phyloP scores from a whole-genome alignment of 2,113 vertebrate species.

The Xiphophorus hellerii region DNA sequence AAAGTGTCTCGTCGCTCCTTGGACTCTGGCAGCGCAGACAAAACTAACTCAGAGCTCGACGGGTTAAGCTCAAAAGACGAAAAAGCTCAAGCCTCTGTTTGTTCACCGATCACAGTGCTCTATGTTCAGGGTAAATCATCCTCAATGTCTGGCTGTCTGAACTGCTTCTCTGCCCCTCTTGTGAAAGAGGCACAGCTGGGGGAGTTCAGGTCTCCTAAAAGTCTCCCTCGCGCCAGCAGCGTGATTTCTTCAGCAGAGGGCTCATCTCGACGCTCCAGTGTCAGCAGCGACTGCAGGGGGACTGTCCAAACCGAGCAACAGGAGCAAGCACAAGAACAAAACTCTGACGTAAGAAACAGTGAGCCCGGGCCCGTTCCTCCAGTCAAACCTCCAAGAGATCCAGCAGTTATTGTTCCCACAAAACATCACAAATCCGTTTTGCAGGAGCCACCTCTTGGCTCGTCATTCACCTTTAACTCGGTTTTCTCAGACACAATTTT shows the following conservation, averaged over 20 bases:
- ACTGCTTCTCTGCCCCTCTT: constrained; percentile 77
- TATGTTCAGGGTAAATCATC: constrained; percentile 83
- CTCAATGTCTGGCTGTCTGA: constrained; percentile 83
- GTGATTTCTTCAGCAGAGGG: constrained; percentile 93
- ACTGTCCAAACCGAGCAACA: constrained; percentile 75
- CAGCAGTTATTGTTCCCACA: constrained; percentile 15
- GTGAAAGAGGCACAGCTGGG: constrained; percentile 78
- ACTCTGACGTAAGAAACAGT: constrained; percentile 46
- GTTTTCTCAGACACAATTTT: constrained; percentile 73
- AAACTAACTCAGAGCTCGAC: constrained; percentile 74
- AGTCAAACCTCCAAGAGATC: constrained; percentile 71
- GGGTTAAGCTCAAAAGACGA: constrained; percentile 72
- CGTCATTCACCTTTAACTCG: constrained; percentile 68
- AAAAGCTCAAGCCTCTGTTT: constrained; percentile 70
- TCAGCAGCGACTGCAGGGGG: constrained; percentile 85
- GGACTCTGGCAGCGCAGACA: constrained; percentile 71
- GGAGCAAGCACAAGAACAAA: constrained; percentile 63
- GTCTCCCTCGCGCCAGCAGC: constrained; percentile 89
- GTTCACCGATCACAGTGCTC: constrained; percentile 73
- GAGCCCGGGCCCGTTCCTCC: constrained; percentile 52
- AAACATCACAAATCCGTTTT: constrained; percentile 56
- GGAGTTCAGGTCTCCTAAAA: constrained; percentile 78
- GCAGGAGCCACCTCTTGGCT: constrained; percentile 66
- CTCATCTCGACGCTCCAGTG: constrained; percentile 87
- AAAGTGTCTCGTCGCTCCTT: constrained; percentile 58